phyloP scores from a whole-genome alignment of 2,797 vertebrate species.

The Diglossa cyanea region DNA sequence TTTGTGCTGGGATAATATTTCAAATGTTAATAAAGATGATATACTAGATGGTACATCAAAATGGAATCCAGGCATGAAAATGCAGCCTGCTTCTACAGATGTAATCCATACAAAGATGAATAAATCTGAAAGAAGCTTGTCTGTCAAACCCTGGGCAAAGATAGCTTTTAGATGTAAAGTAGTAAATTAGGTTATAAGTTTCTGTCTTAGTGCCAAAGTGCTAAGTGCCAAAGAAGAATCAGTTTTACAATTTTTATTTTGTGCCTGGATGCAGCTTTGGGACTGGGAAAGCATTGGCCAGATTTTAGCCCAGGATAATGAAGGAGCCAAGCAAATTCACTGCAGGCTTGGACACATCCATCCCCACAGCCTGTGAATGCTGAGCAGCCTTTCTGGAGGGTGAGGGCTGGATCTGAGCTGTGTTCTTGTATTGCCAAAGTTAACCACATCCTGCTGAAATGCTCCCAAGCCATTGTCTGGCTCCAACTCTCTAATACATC shows the following conservation, averaged over 20 bases:
- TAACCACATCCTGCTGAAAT: constrained; percentile 16
- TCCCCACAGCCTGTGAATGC: neutral
- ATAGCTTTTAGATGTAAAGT: neutral
- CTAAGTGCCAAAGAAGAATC: neutral
- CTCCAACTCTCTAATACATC: neutral
- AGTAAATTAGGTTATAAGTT: neutral
- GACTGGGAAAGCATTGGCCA: neutral
- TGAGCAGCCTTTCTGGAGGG: neutral
- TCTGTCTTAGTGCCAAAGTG: neutral
- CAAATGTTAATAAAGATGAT: neutral
- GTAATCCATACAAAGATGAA: neutral
- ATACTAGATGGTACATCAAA: neutral
- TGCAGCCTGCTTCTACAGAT: neutral
- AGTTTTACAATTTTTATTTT: neutral
- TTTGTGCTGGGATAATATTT: neutral
- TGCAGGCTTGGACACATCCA: neutral
- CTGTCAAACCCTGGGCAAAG: neutral
- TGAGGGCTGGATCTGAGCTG: neutral
- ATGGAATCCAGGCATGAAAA: neutral
- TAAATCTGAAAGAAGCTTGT: neutral
- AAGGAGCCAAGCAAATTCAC: neutral
- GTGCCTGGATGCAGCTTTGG: neutral
- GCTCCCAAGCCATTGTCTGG: neutral
- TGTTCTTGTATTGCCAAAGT: neutral
- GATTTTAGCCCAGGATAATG: neutral